Evolutionary conservation across 2,888 invertebrate species (phyloP), one percentile per base, ranked within the genome.

Genomic region (Fragum whitleyi): DNA sequence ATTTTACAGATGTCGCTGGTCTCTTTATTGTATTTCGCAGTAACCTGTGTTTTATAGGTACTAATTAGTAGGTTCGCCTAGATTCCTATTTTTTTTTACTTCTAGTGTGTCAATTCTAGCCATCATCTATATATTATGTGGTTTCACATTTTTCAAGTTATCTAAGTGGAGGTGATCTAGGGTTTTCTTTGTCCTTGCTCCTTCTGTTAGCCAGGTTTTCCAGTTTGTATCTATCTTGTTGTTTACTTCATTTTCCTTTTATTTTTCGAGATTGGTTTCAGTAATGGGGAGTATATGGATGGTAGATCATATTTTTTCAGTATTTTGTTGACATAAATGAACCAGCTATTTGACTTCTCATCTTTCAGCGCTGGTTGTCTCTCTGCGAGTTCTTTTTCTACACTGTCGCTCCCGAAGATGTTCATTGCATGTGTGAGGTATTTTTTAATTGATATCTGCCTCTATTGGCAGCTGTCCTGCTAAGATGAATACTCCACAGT

Each of bases 321-420:
- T 26, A 7, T 26, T 21, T 26, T 29, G n/a, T 21, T 28, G 19
- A 61, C 14, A 21, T 26, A 61, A 6, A 26, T 26, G 6, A 61
- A 61, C 61, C 61, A 61, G 61, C 61, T 61, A 11, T 61, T 61
- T 14, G 61, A 61, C 9, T 26, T 29, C 7, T 21, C 19, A 16
- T 26, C 61, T 26, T 61, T 61, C 5, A 61, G 11, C 11, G 29
- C 14, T 16, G 26, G 29, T 61, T 61, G 61, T 26, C 61, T 7
- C 0, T 26, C 19, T 29, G 61, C 61, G 6, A 61, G 28, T 11
- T 61, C 11, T 61, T 19, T 26, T 1, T 26, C 28, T 16, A 26
- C 28, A 11, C 26, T 3, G 21, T 59, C 26, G 3, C 6, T 14
- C 16, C 59, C 3, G 9, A 36, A 6, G 9, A 51, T 51, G 51